Percentiles rank a stretch among this genome's conserved stretches.
Evolutionary conservation across 2,888 invertebrate genomes (phyloP).

Genomic region (Hydriomena furcata): DNA sequence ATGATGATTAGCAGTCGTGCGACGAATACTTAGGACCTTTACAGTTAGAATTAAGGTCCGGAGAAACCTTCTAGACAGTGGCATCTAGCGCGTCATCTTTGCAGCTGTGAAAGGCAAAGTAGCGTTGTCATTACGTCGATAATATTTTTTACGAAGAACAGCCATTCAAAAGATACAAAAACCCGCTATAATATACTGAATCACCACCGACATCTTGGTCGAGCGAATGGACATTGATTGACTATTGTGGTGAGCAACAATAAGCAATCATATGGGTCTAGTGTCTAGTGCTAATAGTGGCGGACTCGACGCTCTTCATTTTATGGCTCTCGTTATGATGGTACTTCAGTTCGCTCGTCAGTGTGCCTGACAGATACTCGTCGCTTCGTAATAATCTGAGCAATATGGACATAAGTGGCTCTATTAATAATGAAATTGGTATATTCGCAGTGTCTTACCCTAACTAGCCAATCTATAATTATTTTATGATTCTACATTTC

Average conservation of each 20-base stretch:
- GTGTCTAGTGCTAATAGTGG: slow-evolving; percentile 56
- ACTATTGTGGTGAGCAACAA: slow-evolving; percentile 68
- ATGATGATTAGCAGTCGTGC: slow-evolving; percentile 54
- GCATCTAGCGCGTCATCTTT: too few relatives aligned
- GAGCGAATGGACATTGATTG: slow-evolving; percentile 65
- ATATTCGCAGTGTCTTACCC: not conserved
- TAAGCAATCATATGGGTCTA: slow-evolving; percentile 67
- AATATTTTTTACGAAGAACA: not conserved
- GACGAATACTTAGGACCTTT: slow-evolving; percentile 46
- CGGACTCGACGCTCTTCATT: slow-evolving; percentile 53
- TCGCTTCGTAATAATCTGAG: slow-evolving; percentile 14
- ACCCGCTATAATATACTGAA: slow-evolving; percentile 38
- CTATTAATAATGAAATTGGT: not conserved
- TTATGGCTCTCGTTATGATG: slow-evolving; percentile 47
- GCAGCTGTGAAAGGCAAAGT: too few relatives aligned
- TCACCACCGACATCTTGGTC: slow-evolving; percentile 49
- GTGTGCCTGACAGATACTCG: slow-evolving; percentile 26
- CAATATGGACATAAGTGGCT: slow-evolving; percentile 1
- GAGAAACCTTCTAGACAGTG: too few relatives aligned
- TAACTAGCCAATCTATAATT: too few relatives aligned
- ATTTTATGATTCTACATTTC: too few relatives aligned
- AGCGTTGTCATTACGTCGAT: not conserved
- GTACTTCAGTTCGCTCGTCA: slow-evolving; percentile 41
- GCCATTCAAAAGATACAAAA: slow-evolving; percentile 32
- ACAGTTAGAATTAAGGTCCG: slow-evolving; percentile 46